phyloP scores from a whole-genome alignment of 2,797 vertebrate species.

The Poecilia wingei region DNA sequence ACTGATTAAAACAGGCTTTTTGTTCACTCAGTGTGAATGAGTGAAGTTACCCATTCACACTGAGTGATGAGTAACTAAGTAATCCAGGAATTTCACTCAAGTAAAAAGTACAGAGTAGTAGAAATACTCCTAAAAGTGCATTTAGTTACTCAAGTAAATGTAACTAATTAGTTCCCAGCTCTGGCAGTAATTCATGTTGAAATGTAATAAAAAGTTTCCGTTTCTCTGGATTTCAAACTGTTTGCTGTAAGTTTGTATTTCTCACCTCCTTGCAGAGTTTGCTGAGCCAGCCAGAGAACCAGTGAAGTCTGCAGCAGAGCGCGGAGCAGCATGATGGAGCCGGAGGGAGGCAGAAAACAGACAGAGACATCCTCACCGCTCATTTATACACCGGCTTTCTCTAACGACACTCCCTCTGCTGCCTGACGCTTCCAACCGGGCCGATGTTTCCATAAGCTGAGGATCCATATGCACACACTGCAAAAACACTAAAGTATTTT shows the following conservation, averaged over 20 bases:
- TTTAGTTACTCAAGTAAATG: no score
- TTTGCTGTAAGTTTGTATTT: background rate
- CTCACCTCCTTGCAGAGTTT: constrained; percentile 84
- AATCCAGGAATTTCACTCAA: no score
- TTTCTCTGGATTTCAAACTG: background rate
- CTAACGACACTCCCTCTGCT: constrained; percentile 53
- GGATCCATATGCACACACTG: background rate
- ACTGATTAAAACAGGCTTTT: no score
- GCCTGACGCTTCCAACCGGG: constrained; percentile 32
- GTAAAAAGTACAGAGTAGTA: no score
- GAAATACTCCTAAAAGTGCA: no score
- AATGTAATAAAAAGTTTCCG: background rate
- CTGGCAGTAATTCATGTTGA: background rate
- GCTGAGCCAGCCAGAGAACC: constrained; percentile 79
- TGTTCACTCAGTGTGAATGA: no score
- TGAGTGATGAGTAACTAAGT: no score
- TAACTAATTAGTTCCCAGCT: no score
- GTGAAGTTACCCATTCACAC: no score
- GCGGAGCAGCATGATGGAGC: constrained; percentile 75
- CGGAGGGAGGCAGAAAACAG: background rate
- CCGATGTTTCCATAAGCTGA: constrained; percentile 29
- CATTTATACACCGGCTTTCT: constrained; percentile 55
- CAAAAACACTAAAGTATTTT: background rate
- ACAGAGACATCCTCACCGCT: constrained; percentile 14
- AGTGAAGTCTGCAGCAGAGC: constrained; percentile 78